Evolutionary conservation across 2,888 invertebrate genomes (phyloP).

Genomic region (Polydrusus tereticollis): DNA sequence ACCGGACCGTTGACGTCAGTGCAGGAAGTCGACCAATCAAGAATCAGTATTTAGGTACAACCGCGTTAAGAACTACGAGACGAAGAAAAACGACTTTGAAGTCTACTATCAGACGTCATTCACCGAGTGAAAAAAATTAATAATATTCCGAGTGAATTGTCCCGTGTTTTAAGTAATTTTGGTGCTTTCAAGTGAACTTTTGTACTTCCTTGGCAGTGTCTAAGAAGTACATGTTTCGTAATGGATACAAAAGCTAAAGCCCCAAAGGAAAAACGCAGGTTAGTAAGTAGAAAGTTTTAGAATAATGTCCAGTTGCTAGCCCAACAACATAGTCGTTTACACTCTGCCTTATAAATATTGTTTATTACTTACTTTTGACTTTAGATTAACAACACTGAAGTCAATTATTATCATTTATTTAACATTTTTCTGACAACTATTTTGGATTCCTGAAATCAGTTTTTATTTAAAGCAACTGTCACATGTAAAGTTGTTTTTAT

Average conservation of each 20-base stretch:
- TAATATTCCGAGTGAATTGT: slow-evolving; percentile 24
- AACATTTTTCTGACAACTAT: too few species aligned
- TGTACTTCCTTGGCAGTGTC: slow-evolving; percentile 67
- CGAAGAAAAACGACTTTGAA: slow-evolving; percentile 29
- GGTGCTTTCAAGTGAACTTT: slow-evolving; percentile 39
- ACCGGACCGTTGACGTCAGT: not conserved
- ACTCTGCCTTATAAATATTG: not conserved
- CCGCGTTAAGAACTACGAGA: not conserved
- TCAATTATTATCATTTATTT: not conserved
- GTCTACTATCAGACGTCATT: slow-evolving; percentile 36
- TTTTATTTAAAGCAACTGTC: slow-evolving; percentile 9
- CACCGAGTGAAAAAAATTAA: slow-evolving; percentile 24
- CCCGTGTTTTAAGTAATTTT: slow-evolving; percentile 40
- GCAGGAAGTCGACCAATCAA: not conserved
- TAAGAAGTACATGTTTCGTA: slow-evolving; percentile 62
- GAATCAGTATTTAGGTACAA: not conserved
- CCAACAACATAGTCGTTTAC: not conserved
- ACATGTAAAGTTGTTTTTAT: slow-evolving; percentile 41
- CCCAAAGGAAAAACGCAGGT: slow-evolving; percentile 80
- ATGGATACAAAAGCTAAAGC: slow-evolving; percentile 64
- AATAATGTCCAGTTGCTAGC: slow-evolving; percentile 6
- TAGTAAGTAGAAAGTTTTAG: slow-evolving; percentile 58
- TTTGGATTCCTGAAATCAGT: not conserved
- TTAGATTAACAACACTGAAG: not conserved
- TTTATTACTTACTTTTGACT: slow-evolving; percentile 6